Evolutionary conservation across 2,113 vertebrate genomes (phyloP), one percentile per base, ranked within the genome.

Genomic region (Murina feae): DNA sequence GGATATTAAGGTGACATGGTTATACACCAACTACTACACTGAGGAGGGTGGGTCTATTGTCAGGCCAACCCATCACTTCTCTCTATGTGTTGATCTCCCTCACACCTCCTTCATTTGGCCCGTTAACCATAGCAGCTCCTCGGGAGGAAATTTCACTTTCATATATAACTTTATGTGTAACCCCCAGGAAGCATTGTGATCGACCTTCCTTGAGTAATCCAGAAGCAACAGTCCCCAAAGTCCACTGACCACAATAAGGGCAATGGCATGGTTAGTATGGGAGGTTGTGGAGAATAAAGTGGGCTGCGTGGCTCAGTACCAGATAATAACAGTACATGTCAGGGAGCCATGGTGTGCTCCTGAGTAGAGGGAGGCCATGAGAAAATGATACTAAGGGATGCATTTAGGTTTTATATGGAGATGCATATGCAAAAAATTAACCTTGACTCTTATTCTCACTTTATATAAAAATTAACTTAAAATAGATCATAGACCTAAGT

Each of bases 381-480:
- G 25, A 13, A 65, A 44, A 39, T 37, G 16, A 14, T 63, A 21
- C 35, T 12, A 44, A 35, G 42, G 16, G 20, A 76, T 18, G 30
- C 39, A 30, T 47, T 14, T 63, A 10, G 44, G 14, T n/a, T 75
- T 69, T 81, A 68, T 81, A 37, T 71, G 28, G 37, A 68, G 17
- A 37, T 65, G 28, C 49, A 20, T 49, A 92, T 55, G 35, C 23
- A 47, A 86, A 86, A 69, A 72, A n/a, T 16, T 23, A 80, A 39
- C 6, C 32, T 72, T 66, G 32, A 63, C 13, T 37, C 18, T 21
- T 63, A 83, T 74, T 80, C 4, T 69, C 35, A 78, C 39, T 72
- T 76, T 47, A 32, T 53, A 60, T 9, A 93, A 58, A 89, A 66
- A 74, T 81, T 63, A 51, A 78, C 42, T 80, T 39, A 49, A 93